Evolutionary conservation across 1,140 invertebrate species (phyloP).

Genomic region (Diprion similis): DNA sequence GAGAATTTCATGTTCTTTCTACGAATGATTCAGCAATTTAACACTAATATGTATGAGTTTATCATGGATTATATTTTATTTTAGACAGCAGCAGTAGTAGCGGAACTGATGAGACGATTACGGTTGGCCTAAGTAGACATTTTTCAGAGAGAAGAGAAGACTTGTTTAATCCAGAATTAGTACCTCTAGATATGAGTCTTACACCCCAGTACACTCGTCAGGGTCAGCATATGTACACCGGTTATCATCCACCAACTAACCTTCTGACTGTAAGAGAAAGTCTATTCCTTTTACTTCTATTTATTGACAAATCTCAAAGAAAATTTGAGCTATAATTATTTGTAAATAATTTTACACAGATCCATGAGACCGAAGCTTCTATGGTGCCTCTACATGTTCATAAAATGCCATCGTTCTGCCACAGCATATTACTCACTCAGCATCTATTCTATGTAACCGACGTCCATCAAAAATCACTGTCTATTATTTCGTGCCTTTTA

Average conservation of each 20-base stretch:
- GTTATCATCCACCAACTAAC: constrained; percentile 59
- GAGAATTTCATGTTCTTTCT: too few species aligned
- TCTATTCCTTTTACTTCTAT: constrained; percentile 15
- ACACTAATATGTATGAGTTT: not conserved
- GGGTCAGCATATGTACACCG: constrained; percentile 59
- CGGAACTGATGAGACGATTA: constrained; percentile 30
- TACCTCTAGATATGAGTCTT: constrained; percentile 56
- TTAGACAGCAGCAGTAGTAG: constrained; percentile 46
- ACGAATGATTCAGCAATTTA: not conserved
- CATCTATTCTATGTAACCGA: constrained; percentile 68
- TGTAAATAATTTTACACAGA: constrained; percentile 49
- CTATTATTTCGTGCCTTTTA: constrained; percentile 68
- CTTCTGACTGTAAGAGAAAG: constrained; percentile 57
- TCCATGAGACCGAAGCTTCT: constrained; percentile 71
- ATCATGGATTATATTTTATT: constrained; percentile 18
- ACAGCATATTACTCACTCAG: constrained; percentile 67
- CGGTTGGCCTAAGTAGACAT: not conserved
- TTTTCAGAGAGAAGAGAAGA: constrained; percentile 30
- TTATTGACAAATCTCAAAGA: not conserved
- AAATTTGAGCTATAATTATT: constrained; percentile 22
- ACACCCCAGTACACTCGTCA: constrained; percentile 60
- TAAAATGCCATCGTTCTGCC: constrained; percentile 68
- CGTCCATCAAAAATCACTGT: constrained; percentile 58
- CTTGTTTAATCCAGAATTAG: constrained; percentile 43
- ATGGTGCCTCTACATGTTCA: constrained; percentile 73